Evolutionary conservation across 2,113 vertebrate genomes (phyloP), one percentile per base, ranked within the genome.

Genomic region (Misgurnus anguillicaudatus): DNA sequence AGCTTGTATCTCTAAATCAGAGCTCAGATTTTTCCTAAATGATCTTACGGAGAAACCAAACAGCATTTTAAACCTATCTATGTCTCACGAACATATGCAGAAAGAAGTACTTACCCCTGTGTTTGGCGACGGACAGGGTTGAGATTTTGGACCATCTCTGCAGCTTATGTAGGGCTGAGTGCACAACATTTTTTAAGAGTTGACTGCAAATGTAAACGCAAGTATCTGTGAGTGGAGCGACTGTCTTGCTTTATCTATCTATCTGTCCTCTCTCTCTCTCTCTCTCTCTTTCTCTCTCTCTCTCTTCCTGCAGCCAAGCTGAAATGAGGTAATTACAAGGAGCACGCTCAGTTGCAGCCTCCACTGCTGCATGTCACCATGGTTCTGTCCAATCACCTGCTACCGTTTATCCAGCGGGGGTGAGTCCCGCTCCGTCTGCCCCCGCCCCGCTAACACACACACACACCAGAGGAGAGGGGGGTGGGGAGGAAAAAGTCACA

Each of bases 101-200:
- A 68, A 75, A 60, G 45, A 2, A 75, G 66, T 41, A 90, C 89
- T 92, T 86, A 90, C 90, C 90, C 60, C 74, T 79, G 80, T 86
- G 64, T 86, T 85, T 61, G 85, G 58, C 67, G 86, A 71, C 66
- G 84, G 80, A 86, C 86, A 83, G 71, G 81, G 74, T 69, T 87
- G 81, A 58, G 89, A 88, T 84, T 90, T 87, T 71, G 85, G 82
- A 78, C 85, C 85, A 77, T 83, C 84, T 87, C 85, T 85, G 85
- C 84, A 90, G 85, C 81, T 86, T 75, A 88, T 86, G 81, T 87
- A 91, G 61, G 90, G 75, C 86, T 90, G 90, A 86, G 88, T 82
- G 75, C 89, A 92, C 85, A 91, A 89, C 90, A 91, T 91, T 80
- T 87, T 84, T 70, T 83, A 80, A 82, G 76, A 83, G 85, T 89